Percentiles rank a stretch among this genome's conserved stretches.
These are phyloP conservation scores for Lycaena phlaeas DNA, from an alignment of 2,888 invertebrate genomes.

Conservation along the genomic window DNA sequence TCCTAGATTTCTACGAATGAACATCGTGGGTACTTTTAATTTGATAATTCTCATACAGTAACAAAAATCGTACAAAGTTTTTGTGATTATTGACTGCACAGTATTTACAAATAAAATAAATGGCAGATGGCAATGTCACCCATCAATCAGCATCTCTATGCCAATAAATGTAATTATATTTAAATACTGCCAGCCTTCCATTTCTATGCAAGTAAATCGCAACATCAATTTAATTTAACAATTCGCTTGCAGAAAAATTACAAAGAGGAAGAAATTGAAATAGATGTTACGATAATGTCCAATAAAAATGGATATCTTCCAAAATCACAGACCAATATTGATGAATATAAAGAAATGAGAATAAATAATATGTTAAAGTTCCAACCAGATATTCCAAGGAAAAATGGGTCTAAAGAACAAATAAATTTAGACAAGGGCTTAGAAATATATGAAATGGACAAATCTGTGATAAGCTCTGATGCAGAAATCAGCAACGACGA, in stretches of 20 bases:
- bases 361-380: constrained; percentile 54
- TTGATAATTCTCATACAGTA: too few relatives aligned
- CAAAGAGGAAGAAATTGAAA: constrained; percentile 50
- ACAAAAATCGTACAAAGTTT: too few relatives aligned
- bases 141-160: too few relatives aligned
- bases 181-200: too few relatives aligned
- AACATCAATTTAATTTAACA: too few relatives aligned
- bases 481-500: constrained; percentile 17
- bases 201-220: too few relatives aligned
- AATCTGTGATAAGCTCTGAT: constrained; percentile 37
- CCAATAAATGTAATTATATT: too few relatives aligned
- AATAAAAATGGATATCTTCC: constrained; percentile 39
- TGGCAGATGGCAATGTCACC: too few relatives aligned
- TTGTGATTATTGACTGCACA: too few relatives aligned
- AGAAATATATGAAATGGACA: constrained; percentile 41
- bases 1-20: too few relatives aligned
- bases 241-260: constrained; percentile 39
- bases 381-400: constrained; percentile 41
- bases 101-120: too few relatives aligned
- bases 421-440: constrained; percentile 40
- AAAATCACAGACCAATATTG: constrained; percentile 24
- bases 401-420: constrained; percentile 21
- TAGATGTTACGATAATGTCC: constrained; percentile 32
- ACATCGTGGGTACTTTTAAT: too few relatives aligned
- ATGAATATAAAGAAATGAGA: constrained; percentile 42